Conservation (phyloP, 2,888 invertebrate genomes). For the Bursaphelenchus okinawaensis region DNA sequence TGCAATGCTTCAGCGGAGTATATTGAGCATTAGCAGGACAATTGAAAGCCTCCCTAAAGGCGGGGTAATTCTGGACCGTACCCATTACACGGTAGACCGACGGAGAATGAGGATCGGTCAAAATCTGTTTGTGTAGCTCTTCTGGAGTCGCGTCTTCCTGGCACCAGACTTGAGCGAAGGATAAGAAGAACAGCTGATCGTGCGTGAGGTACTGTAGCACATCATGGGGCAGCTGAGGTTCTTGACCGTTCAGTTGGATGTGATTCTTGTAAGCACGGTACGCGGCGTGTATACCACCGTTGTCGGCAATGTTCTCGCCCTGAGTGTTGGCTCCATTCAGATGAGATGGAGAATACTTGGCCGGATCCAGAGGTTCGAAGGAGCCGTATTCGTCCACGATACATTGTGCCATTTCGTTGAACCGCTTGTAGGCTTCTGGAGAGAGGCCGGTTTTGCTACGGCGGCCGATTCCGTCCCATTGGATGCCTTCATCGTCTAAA, state of each 20-base stretch:
- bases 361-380: slow-evolving; percentile 6
- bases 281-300: slow-evolving; percentile 57
- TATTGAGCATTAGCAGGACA: slow-evolving; percentile 35
- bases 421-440: slow-evolving; percentile 16
- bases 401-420: slow-evolving; percentile 36
- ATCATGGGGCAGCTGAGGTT: slow-evolving; percentile 41
- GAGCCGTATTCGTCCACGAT: slow-evolving; percentile 27
- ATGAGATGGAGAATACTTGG: neutral
- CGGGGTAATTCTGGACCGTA: slow-evolving; percentile 47
- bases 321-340: slow-evolving; percentile 58
- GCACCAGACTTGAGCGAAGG: slow-evolving; percentile 46
- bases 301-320: slow-evolving; percentile 61
- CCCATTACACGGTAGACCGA: slow-evolving; percentile 44
- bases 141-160: slow-evolving; percentile 12
- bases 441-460: slow-evolving; percentile 29
- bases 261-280: slow-evolving; percentile 42
- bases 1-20: slow-evolving; percentile 34
- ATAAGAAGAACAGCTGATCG: slow-evolving; percentile 51
- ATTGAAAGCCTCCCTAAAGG: slow-evolving; percentile 47
- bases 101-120: slow-evolving; percentile 44
- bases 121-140: slow-evolving; percentile 21
- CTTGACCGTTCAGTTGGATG: slow-evolving; percentile 39
- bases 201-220: slow-evolving; percentile 39
- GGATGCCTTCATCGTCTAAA: neutral
- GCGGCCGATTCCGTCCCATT: slow-evolving; percentile 19